Evolutionary conservation across 2,888 invertebrate genomes (phyloP), one percentile per base, ranked within the genome.

Genomic region (Embidobia sp.): DNA sequence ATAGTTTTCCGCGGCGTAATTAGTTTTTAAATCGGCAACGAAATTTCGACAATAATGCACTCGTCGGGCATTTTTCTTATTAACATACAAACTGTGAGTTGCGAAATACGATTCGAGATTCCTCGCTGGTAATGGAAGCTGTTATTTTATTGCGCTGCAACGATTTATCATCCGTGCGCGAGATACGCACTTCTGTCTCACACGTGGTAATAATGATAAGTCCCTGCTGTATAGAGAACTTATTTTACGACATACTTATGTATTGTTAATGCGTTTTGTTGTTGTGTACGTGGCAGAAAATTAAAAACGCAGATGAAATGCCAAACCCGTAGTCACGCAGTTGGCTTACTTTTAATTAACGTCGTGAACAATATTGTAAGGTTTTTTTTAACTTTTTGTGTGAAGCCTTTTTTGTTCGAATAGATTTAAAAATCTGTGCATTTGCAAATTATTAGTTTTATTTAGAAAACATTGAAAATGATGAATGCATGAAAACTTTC

Each of bases 171-270:
- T 72, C 46, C 63, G 46, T 44, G 40, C 53, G 72, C 63, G 63
- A 64, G 63, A 63, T 72, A 64, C 72, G 63, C 55, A 48, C 63
- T 72, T 63, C 72, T 72, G 55, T 55, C 72, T 72, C 63, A 44
- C 72, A 33, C 63, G 55, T 40, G 63, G 55, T 51, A 55, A 64
- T 72, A 55, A 48, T 72, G 51, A 72, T 72, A 55, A 48, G 40
- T 61, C 42, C 18, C 29, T n/a, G 35, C 19, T 10, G 42, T 13
- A 51, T 26, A 18, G 19, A 40, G 22, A 70, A 33, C 53, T 61
- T 69, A 29, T 51, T 69, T 69, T 59, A 51, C 18, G 57, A 35
- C 40, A 35, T 35, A 53, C 55, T 46, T 46, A 29, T 27, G 55
- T 69, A 69, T 69, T 69, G 67, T 57, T 57, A 57, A 67, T 67